phyloP scores from a whole-genome alignment of 2,797 vertebrate genomes.

The Spondyliosoma cantharus region DNA sequence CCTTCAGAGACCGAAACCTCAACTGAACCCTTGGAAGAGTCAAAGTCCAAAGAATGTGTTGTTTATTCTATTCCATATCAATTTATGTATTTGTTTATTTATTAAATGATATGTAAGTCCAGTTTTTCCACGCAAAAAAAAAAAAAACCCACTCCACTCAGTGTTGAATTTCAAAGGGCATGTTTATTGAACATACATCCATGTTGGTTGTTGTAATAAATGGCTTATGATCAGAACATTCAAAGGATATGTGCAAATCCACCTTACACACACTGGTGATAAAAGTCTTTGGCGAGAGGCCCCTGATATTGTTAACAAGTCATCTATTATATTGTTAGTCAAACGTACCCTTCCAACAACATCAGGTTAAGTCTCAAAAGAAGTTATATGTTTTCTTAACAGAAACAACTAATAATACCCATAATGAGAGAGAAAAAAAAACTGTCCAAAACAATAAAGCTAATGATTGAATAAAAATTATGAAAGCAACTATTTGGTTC shows the following conservation, averaged over 20 bases:
- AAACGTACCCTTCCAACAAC: slow-evolving; percentile 63
- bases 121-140: background rate
- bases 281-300: slow-evolving; percentile 75
- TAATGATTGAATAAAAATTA: slow-evolving; percentile 68
- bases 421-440: slow-evolving; percentile 34
- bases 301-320: slow-evolving; percentile 65
- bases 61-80: background rate
- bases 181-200: slow-evolving; percentile 81
- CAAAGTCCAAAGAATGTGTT: background rate
- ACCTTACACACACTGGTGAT: slow-evolving; percentile 50
- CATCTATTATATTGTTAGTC: slow-evolving; percentile 50
- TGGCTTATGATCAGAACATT: slow-evolving; percentile 77
- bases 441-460: slow-evolving; percentile 53
- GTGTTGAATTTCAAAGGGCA: slow-evolving; percentile 53
- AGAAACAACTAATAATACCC: slow-evolving; percentile 50
- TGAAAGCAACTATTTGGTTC: slow-evolving; percentile 72
- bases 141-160: background rate
- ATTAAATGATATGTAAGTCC: background rate
- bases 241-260: slow-evolving; percentile 72
- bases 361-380: slow-evolving; percentile 49
- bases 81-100: background rate
- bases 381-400: slow-evolving; percentile 52
- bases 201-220: slow-evolving; percentile 72
- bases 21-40: background rate
- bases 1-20: background rate